These are phyloP conservation scores for Atrichornis clamosus DNA, from an alignment of 2,113 vertebrate species.

Conservation along the genomic window DNA sequence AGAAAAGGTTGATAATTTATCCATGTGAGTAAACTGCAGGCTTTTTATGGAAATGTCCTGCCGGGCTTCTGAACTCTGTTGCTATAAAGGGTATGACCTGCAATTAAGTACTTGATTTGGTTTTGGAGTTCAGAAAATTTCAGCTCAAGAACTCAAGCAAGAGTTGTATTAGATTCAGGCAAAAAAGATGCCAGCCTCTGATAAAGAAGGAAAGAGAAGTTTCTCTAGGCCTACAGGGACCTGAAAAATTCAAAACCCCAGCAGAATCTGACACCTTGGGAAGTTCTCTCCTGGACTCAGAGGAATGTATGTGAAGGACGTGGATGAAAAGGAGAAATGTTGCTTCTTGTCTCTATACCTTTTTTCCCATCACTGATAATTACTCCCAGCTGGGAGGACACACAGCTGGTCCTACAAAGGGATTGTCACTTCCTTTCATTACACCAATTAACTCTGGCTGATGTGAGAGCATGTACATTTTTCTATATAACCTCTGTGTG, in stretches of 20 bases:
- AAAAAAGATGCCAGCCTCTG: not conserved
- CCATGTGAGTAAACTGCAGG: not conserved
- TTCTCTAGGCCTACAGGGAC: not conserved
- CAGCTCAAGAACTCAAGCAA: not conserved
- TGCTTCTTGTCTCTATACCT: not conserved
- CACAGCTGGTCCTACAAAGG: not conserved
- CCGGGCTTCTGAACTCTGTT: not conserved
- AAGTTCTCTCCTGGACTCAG: not conserved
- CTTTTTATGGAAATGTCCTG: not conserved
- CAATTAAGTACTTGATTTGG: constrained; percentile 4
- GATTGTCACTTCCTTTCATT: not conserved
- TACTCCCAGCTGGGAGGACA: not conserved
- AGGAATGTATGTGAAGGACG: not conserved
- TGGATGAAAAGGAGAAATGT: not conserved
- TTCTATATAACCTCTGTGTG: not conserved
- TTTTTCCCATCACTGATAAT: not conserved
- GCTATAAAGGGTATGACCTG: not conserved
- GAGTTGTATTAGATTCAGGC: not conserved
- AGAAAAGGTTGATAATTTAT: not conserved
- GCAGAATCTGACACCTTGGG: not conserved
- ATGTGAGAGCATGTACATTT: not conserved
- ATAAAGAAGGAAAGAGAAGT: not conserved
- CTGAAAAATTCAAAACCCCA: not conserved
- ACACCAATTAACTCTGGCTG: not conserved
- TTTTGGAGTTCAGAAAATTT: constrained; percentile 21